Evolutionary conservation across 2,113 vertebrate genomes (phyloP).

Genomic region (Malurus alboscapulatus): DNA sequence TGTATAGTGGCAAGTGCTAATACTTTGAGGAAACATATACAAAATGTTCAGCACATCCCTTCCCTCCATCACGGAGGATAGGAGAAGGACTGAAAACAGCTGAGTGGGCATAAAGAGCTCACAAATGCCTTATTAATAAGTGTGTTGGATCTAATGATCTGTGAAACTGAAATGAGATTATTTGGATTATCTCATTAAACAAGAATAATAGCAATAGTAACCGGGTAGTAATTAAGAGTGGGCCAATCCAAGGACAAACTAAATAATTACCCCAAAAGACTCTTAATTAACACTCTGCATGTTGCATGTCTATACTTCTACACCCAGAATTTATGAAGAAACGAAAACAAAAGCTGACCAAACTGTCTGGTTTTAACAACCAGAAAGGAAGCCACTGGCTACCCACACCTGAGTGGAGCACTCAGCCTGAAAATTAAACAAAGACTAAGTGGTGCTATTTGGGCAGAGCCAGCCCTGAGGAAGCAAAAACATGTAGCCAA

Average conservation of each 20-base stretch:
- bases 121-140: constrained; percentile 64
- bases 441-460: background rate
- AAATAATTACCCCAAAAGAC: constrained; percentile 19
- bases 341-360: background rate
- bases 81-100: constrained; percentile 52
- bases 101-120: constrained; percentile 52
- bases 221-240: background rate
- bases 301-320: background rate
- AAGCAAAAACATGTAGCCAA: background rate
- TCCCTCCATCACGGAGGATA: background rate
- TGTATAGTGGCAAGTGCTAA: background rate
- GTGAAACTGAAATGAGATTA: constrained; percentile 68
- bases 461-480: background rate
- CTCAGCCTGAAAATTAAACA: background rate
- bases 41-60: background rate
- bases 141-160: constrained; percentile 55
- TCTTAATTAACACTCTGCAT: background rate
- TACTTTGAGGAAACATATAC: background rate
- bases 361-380: background rate
- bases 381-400: background rate
- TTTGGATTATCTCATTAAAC: constrained; percentile 70
- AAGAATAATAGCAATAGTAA: constrained; percentile 64
- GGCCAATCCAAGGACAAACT: constrained; percentile 58
- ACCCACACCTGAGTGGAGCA: background rate
- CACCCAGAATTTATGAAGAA: background rate